A percentile compares a stretch with the other conserved stretches of the same genome.
These are phyloP conservation scores for Sminthurinus signatus DNA, from an alignment of 1,140 invertebrate genomes.

Conservation along the genomic window DNA sequence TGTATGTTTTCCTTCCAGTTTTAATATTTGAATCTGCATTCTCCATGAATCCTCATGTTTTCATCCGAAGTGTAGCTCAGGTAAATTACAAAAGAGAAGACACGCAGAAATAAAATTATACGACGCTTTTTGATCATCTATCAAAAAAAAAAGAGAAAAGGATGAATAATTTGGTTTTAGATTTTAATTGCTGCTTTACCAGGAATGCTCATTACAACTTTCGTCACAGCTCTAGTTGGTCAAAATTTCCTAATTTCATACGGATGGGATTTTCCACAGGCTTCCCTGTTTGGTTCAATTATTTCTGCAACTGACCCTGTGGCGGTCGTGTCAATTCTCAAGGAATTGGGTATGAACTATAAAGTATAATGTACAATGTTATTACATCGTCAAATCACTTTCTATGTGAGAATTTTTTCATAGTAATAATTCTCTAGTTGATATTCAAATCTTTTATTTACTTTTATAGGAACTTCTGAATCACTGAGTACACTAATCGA, in stretches of 20 bases:
- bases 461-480: slow-evolving; percentile 42
- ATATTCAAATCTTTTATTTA: not conserved
- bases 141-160: not conserved
- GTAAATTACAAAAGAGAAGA: too few species aligned
- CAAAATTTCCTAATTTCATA: slow-evolving; percentile 42
- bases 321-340: slow-evolving; percentile 48
- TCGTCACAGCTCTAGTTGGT: slow-evolving; percentile 44
- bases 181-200: slow-evolving; percentile 20
- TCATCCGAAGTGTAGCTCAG: slow-evolving; percentile 45
- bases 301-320: slow-evolving; percentile 50
- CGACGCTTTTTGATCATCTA: not conserved
- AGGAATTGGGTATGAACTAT: slow-evolving; percentile 44
- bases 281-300: slow-evolving; percentile 48
- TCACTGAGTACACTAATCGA: slow-evolving; percentile 48
- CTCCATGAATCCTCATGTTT: slow-evolving; percentile 48
- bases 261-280: slow-evolving; percentile 39
- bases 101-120: too few species aligned
- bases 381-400: not conserved
- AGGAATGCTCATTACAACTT: slow-evolving; percentile 42
- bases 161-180: not conserved
- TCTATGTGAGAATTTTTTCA: not conserved
- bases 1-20: slow-evolving; percentile 49
- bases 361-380: not conserved
- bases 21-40: slow-evolving; percentile 52
- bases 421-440: too few species aligned